phyloP scores from a whole-genome alignment of 2,888 invertebrate genomes.

The Yponomeuta plumbellus region DNA sequence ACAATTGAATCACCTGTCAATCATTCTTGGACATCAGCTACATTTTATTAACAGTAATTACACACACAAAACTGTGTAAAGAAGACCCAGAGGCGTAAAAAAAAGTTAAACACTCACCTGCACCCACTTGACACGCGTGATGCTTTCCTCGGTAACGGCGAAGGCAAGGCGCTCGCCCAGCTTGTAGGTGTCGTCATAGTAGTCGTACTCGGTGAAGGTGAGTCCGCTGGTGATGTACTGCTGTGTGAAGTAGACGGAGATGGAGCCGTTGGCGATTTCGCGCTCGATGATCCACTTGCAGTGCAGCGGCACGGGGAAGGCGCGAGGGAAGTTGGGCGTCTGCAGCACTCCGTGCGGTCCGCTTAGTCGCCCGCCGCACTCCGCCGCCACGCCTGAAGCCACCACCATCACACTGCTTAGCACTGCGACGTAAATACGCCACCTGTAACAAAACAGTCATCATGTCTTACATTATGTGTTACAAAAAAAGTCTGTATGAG shows the following conservation, averaged over 20 bases:
- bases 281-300: conserved; percentile 92
- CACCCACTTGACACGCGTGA: conserved; percentile 79
- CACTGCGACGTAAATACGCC: not conserved
- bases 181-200: conserved; percentile 82
- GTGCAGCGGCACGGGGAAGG: conserved; percentile 87
- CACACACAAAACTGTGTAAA: no score
- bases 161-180: conserved; percentile 81
- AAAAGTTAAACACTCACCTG: conserved; percentile 43
- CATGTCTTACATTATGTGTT: no score
- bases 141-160: conserved; percentile 84
- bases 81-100: not conserved
- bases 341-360: conserved; percentile 83
- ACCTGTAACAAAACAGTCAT: conserved; percentile 5
- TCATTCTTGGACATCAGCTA: no score
- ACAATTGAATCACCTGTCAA: no score
- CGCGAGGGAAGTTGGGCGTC: conserved; percentile 89
- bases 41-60: no score
- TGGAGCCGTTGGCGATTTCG: conserved; percentile 84
- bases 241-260: conserved; percentile 92
- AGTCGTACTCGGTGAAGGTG: conserved; percentile 85
- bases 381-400: conserved; percentile 16
- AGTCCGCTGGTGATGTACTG: conserved; percentile 88
- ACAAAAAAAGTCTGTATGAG: no score
- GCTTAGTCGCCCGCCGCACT: conserved; percentile 81
- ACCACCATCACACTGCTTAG: not conserved